Evolutionary conservation across 2,888 invertebrate species (phyloP).

Genomic region (Cynaeus angustus): DNA sequence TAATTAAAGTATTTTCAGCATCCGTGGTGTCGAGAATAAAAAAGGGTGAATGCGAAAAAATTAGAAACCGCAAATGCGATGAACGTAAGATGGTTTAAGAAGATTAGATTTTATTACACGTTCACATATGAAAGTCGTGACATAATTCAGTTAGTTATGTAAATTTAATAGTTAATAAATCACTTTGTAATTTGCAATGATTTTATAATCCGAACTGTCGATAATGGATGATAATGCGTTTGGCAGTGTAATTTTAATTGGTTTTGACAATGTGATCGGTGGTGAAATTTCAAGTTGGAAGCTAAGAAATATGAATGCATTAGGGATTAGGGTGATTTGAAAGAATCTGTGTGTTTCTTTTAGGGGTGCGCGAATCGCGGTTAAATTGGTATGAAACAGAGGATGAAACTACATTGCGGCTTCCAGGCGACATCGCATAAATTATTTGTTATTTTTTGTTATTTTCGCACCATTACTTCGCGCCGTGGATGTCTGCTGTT

Average conservation of each 20-base stretch:
- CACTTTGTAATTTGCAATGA: slow-evolving; percentile 31
- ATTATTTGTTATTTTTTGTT: slow-evolving; percentile 57
- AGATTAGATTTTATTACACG: slow-evolving; percentile 37
- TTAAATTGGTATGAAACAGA: slow-evolving; percentile 45
- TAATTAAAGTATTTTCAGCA: no score
- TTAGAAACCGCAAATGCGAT: slow-evolving; percentile 2
- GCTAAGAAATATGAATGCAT: slow-evolving; percentile 3
- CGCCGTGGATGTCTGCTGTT: slow-evolving; percentile 56
- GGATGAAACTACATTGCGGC: slow-evolving; percentile 58
- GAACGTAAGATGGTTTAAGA: slow-evolving; percentile 18
- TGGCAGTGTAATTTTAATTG: slow-evolving; percentile 24
- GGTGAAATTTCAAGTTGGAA: slow-evolving; percentile 2
- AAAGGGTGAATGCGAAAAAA: no score
- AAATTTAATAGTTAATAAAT: slow-evolving; percentile 43
- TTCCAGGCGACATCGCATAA: slow-evolving; percentile 59
- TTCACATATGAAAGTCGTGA: slow-evolving; percentile 42
- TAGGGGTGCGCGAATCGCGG: neutral
- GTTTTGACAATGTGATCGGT: slow-evolving; percentile 14
- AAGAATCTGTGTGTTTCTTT: slow-evolving; percentile 6
- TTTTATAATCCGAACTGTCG: slow-evolving; percentile 34
- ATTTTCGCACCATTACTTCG: slow-evolving; percentile 58
- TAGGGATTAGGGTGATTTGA: slow-evolving; percentile 11
- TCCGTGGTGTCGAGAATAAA: no score
- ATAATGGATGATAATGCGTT: slow-evolving; percentile 10
- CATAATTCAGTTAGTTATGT: slow-evolving; percentile 41